Base-by-base conservation (phyloP, 1,140 invertebrate species). In the Spodoptera frugiperda region DNA sequence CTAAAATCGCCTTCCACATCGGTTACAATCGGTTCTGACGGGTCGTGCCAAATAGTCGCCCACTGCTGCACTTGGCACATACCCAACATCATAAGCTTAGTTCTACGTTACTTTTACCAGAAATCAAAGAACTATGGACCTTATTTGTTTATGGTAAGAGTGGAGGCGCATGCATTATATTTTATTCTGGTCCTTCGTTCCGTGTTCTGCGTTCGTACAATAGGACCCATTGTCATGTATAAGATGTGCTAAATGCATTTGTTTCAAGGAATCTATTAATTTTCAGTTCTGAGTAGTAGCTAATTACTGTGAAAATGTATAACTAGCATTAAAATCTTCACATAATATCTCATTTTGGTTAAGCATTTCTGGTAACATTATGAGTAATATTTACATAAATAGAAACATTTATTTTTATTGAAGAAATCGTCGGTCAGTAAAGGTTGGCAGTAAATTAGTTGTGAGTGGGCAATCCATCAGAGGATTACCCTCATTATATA, bases 1-100 rank as follows among this genome's bases (percentile, higher is more conserved):
- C 49, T 19, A 33, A 77, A 49, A 70, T 39, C 51, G 67, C 25
- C 12, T 74, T 59, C 54, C 70, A 51, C 54, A 68, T 70, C 63
- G 54, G 75, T n/a, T 48, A 70, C 65, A 78, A 78, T 70, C 76
- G 51, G 55, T 72, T 78, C 25, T 78, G 76, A 78, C 76, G 30
- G 33, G 57, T 39, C 33, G 76, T 72, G 68, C 76, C 76, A 78
- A 78, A 78, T 78, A 44, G 30, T 57, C 44, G 14, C 46, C 51
- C n/a, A 77, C 25, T 46, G 68, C 21, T 57, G 39, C 67, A 51
- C 12, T 70, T 78, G 76, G 76, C 76, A 30, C 25, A n/a, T n/a
- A 61, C 33, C 76, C 76, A 78, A 72, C 57, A 44, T 55, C 68
- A 71, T 71, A 68, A 68, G 48, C 68, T n/a, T 53, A 71, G 25